phyloP scores from a whole-genome alignment of 2,888 invertebrate species.

The Girardia tigrina region DNA sequence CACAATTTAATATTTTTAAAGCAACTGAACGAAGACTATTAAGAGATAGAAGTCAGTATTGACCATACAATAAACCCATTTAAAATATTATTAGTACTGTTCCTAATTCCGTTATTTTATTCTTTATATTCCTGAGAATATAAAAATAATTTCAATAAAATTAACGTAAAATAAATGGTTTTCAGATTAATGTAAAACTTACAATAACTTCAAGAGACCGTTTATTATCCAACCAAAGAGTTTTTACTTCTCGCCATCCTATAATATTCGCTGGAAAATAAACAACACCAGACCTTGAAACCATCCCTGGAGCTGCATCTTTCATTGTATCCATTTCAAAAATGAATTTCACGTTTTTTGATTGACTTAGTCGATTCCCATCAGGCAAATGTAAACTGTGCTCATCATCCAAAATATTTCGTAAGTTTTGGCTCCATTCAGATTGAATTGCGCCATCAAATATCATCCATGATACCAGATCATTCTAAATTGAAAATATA shows the following conservation, averaged over 20 bases:
- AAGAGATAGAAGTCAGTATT: too few species aligned
- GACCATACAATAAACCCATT: too few species aligned
- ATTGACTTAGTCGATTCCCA: slow-evolving; percentile 47
- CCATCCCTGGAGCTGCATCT: slow-evolving; percentile 45
- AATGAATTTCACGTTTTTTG: slow-evolving; percentile 46
- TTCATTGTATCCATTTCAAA: slow-evolving; percentile 47
- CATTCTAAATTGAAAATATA: slow-evolving; percentile 41
- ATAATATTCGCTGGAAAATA: slow-evolving; percentile 47
- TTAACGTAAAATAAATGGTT: too few species aligned
- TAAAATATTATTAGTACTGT: too few species aligned
- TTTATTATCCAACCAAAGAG: slow-evolving; percentile 47
- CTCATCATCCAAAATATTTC: slow-evolving; percentile 39
- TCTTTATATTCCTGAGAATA: too few species aligned
- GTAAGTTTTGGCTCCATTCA: slow-evolving; percentile 48
- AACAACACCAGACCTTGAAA: slow-evolving; percentile 47
- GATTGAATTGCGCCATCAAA: slow-evolving; percentile 46
- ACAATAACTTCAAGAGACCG: slow-evolving; percentile 48
- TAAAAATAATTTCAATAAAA: too few species aligned
- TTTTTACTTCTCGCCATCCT: slow-evolving; percentile 49
- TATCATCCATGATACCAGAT: slow-evolving; percentile 48
- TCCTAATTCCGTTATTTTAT: too few species aligned
- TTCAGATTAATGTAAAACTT: slow-evolving; percentile 39
- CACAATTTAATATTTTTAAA: too few species aligned
- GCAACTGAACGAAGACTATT: too few species aligned
- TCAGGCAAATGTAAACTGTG: slow-evolving; percentile 44